Evolutionary conservation across 2,888 invertebrate genomes (phyloP), one percentile per base, ranked within the genome.

Genomic region (Polymixis lichenea): DNA sequence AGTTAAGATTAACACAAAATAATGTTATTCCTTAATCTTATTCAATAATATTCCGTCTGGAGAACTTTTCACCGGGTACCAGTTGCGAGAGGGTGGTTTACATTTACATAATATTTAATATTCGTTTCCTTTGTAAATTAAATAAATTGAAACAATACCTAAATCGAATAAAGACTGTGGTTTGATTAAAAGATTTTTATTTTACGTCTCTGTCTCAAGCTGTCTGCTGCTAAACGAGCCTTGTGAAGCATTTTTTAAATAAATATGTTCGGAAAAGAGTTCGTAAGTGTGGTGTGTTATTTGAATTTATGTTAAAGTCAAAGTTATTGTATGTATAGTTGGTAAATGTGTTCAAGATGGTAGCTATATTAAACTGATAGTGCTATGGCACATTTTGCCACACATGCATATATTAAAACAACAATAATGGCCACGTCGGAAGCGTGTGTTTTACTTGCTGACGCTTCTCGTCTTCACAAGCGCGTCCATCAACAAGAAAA

Each of bases 31-130:
- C 67, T 72, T 65, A 78, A 84, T 82, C 64, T 74, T 62, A 61
- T 85, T 72, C 61, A 75, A 83, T 77, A 77, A 78, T 82, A 85
- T 72, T 56, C 68, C n/a, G 55, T 73, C 64, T 77, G 71, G 65
- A 58, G 75, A 83, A 85, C 61, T 83, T 87, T 76, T 55, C 72
- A 77, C 65, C 58, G 64, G 78, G 74, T 72, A 78, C 75, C 80
- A 80, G 68, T 77, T 73, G 70, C 78, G 58, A 77, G 84, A 78
- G 83, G 86, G 77, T 74, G 80, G 67, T 67, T 69, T 66, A 72
- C 61, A 85, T 86, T 86, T 87, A 80, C 86, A 86, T 87, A 85
- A 83, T 77, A 69, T 78, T 85, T 80, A 83, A 85, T 86, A 85
- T 87, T 83, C 87, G 75, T 83, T 83, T 78, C 83, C 75, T 87